Percentiles rank a stretch among this genome's conserved stretches.
These are phyloP conservation scores for Clarias pachynema DNA, from an alignment of 2,797 vertebrate species.

Conservation along the genomic window DNA sequence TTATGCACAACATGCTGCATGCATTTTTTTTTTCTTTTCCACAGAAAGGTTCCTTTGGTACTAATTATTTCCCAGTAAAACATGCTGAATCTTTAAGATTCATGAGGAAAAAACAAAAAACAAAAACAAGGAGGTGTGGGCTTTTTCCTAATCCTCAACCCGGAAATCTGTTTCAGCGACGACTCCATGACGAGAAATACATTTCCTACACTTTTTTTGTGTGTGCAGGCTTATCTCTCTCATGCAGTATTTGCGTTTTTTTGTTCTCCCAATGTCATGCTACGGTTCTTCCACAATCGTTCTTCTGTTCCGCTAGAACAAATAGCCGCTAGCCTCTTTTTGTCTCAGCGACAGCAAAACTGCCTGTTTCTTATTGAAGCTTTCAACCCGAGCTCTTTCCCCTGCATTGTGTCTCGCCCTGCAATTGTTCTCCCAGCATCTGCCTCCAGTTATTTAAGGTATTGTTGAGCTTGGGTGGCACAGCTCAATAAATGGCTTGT, in stretches of 20 bases:
- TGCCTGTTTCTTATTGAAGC: conserved; percentile 75
- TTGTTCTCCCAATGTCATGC: conserved; percentile 79
- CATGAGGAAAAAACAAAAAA: not conserved
- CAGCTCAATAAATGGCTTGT: conserved; percentile 26
- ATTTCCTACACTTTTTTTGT: conserved; percentile 58
- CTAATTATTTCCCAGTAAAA: not conserved
- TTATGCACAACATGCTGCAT: not conserved
- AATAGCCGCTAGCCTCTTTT: conserved; percentile 77
- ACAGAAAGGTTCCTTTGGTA: not conserved
- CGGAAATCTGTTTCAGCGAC: not conserved
- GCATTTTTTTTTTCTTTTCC: not conserved
- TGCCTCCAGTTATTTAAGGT: conserved; percentile 73
- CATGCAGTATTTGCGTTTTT: conserved; percentile 74
- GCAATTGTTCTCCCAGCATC: conserved; percentile 70
- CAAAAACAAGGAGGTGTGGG: not conserved
- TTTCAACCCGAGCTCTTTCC: conserved; percentile 65
- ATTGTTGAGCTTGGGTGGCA: conserved; percentile 55
- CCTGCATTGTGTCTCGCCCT: conserved; percentile 68
- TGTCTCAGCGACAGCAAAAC: conserved; percentile 74
- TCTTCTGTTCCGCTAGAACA: conserved; percentile 74
- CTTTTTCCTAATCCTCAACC: not conserved
- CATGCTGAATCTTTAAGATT: not conserved
- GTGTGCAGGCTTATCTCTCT: conserved; percentile 71
- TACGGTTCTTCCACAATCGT: conserved; percentile 77
- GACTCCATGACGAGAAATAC: conserved; percentile 59